A percentile compares a stretch with the other conserved stretches of the same genome.
These are phyloP conservation scores for Xenentodon cancila DNA, from an alignment of 2,797 vertebrate species.

Conservation along the genomic window DNA sequence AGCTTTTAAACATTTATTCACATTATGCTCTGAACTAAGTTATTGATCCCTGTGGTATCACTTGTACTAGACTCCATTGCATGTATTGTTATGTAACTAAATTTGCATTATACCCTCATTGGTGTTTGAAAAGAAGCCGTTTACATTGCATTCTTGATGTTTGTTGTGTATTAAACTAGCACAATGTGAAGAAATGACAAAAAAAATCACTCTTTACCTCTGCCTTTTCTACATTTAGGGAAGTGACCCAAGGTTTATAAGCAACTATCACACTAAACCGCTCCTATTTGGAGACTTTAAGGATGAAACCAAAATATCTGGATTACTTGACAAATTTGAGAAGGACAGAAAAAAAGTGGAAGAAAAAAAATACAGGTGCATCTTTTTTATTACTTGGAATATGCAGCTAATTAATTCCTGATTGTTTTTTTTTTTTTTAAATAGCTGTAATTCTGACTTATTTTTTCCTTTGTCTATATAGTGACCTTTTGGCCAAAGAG, in stretches of 20 bases:
- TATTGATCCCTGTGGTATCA: too few relatives aligned
- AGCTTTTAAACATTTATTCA: too few relatives aligned
- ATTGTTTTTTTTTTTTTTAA: neutral
- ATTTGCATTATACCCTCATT: too few relatives aligned
- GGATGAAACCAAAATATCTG: slow-evolving; percentile 76
- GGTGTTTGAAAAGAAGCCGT: neutral
- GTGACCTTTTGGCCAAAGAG: slow-evolving; percentile 84
- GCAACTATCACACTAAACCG: slow-evolving; percentile 91
- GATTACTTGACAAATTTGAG: slow-evolving; percentile 89
- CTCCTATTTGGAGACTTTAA: slow-evolving; percentile 87
- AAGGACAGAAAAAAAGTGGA: slow-evolving; percentile 87
- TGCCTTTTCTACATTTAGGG: slow-evolving; percentile 68
- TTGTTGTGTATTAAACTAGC: neutral
- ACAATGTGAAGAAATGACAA: neutral
- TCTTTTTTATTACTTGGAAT: slow-evolving; percentile 13
- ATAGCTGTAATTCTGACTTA: neutral
- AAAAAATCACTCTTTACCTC: neutral
- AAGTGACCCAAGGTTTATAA: slow-evolving; percentile 86
- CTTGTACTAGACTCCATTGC: too few relatives aligned
- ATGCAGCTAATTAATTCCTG: slow-evolving; percentile 1
- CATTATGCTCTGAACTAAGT: too few relatives aligned
- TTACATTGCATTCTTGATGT: neutral
- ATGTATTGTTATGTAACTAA: too few relatives aligned
- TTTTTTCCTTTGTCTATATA: slow-evolving; percentile 65
- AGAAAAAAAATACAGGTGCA: slow-evolving; percentile 88